Percentiles rank a stretch among this genome's conserved stretches.
These are phyloP conservation scores for Tillus elongatus DNA, from an alignment of 2,888 invertebrate species.

Conservation along the genomic window DNA sequence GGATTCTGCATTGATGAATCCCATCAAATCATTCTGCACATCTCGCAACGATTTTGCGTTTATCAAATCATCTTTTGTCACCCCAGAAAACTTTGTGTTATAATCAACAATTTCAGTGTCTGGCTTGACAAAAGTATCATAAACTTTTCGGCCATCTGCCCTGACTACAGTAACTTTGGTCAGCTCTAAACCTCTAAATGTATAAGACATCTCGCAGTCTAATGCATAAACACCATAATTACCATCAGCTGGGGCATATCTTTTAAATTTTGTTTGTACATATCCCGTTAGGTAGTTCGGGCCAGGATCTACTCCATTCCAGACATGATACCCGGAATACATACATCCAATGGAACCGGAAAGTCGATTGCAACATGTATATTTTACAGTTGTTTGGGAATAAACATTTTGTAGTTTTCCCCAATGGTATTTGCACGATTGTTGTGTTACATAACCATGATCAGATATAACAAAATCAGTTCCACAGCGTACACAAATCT, in stretches of 20 bases:
- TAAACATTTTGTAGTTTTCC: slow-evolving; percentile 56
- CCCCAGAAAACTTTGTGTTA: slow-evolving; percentile 93
- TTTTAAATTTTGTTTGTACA: slow-evolving; percentile 26
- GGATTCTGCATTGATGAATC: slow-evolving; percentile 70
- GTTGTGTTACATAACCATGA: slow-evolving; percentile 62
- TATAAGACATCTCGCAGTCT: slow-evolving; percentile 97
- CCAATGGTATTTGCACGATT: slow-evolving; percentile 82
- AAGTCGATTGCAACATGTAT: slow-evolving; percentile 55
- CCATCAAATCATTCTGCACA: slow-evolving; percentile 78
- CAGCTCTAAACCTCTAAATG: slow-evolving; percentile 75
- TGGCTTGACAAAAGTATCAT: slow-evolving; percentile 79
- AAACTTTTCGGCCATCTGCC: slow-evolving; percentile 63
- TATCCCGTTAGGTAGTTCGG: slow-evolving; percentile 53
- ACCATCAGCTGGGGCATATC: slow-evolving; percentile 40
- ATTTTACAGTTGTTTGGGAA: slow-evolving; percentile 32
- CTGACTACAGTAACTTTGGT: slow-evolving; percentile 79
- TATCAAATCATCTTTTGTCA: slow-evolving; percentile 57
- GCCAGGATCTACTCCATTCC: slow-evolving; percentile 62
- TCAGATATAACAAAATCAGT: slow-evolving; percentile 61
- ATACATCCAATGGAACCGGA: slow-evolving; percentile 55
- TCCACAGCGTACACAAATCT: slow-evolving; percentile 62
- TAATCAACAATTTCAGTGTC: slow-evolving; percentile 78
- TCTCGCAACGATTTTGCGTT: slow-evolving; percentile 60
- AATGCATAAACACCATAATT: slow-evolving; percentile 62
- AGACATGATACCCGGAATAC: slow-evolving; percentile 60